Base-by-base conservation (phyloP, 2,888 invertebrate genomes). In the Drosophila nr. perissopoda region DNA sequence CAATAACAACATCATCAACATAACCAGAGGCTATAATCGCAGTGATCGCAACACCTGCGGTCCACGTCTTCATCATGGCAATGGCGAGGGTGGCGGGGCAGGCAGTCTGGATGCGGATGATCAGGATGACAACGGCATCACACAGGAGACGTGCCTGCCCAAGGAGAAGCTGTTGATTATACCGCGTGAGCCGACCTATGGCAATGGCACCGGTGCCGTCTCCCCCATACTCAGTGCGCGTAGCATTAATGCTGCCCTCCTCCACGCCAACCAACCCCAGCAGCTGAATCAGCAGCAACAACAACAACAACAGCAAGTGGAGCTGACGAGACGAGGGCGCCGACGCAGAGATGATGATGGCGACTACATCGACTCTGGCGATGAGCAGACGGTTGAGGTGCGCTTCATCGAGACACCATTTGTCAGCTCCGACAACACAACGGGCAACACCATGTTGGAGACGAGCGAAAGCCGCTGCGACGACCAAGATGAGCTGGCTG, bases 21-120 rank as follows among this genome's bases (percentile, higher is more conserved):
- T 92, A 0, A 91, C 91, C 6, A 71, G 93, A 4, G 90, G 90
- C 67, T 93, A 92, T 56, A 92, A 92, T 76, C 91, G 92, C 38
- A 92, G 92, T 8, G 92, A 93, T 71, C 91, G 93, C 31, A 92
- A 92, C 62, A 93, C 92, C 8, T 93, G 93, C 53, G 92, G 91
- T 3, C 92, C 92, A 0, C 79, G 91, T 4, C 67, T 92, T 11
- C 91, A 92, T 58, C 90, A 92, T 56, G 90, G 90, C 61, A 91
- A 90, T 34, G 90, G 88, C 3, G 91, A 86, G 33, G 88, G 83
- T 18, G 90, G 88, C 2, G 75, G 74, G 0, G 76, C 76, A 0
- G 81, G 76, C 38, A 88, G 88, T 38, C 38, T 81, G n/a, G 91
- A 92, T 48, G 88, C 81, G 8, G 90, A 91, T 10, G 89, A 92